These are phyloP conservation scores for Zeuzera pyrina DNA, from an alignment of 2,888 invertebrate species.

Conservation along the genomic window DNA sequence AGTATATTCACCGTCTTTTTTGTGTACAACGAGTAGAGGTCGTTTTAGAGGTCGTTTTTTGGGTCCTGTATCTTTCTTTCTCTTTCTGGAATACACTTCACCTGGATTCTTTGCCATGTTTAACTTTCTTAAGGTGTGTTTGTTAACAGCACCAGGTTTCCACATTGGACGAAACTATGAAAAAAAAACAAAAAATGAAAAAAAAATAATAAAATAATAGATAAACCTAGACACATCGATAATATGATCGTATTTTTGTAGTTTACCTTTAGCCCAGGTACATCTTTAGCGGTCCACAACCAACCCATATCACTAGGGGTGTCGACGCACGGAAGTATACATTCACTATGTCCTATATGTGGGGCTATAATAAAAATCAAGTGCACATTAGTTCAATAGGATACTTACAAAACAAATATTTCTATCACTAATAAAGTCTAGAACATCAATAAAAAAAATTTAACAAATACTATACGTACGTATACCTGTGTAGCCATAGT, in stretches of 20 bases:
- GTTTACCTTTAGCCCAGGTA: constrained; percentile 54
- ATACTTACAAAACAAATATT: constrained; percentile 3
- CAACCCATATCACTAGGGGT: constrained; percentile 64
- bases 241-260: constrained; percentile 3
- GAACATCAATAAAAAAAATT: constrained; percentile 14
- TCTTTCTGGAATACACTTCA: constrained; percentile 42
- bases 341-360: constrained; percentile 55
- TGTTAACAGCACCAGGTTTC: constrained; percentile 60
- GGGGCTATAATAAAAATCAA: constrained; percentile 41
- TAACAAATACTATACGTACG: constrained; percentile 43
- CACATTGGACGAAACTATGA: constrained; percentile 56
- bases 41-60: constrained; percentile 44
- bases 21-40: constrained; percentile 50
- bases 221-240: background rate
- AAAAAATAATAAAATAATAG: constrained; percentile 13
- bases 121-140: constrained; percentile 47
- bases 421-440: constrained; percentile 2
- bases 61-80: constrained; percentile 30
- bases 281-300: constrained; percentile 57
- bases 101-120: constrained; percentile 51
- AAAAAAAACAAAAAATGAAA: constrained; percentile 28
- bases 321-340: constrained; percentile 44
- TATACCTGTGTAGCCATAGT: constrained; percentile 65
- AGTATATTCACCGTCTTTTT: constrained; percentile 55
- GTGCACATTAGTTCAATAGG: too few relatives aligned